Evolutionary conservation across 2,113 vertebrate genomes (phyloP).

Genomic region (Nothocercus julius): DNA sequence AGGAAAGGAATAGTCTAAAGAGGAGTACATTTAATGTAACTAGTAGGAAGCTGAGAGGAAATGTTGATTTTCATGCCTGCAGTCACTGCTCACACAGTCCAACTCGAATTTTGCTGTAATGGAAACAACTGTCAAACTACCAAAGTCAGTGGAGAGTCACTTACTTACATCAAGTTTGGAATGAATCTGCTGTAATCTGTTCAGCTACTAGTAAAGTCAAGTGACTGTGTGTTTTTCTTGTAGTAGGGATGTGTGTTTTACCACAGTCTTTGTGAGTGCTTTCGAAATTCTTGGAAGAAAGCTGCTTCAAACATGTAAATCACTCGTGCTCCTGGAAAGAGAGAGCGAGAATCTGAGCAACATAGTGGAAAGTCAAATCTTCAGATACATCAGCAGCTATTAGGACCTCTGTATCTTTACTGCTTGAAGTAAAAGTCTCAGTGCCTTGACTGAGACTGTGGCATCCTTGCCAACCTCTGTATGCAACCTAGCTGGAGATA

Average conservation of each 20-base stretch:
- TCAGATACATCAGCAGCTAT: background rate
- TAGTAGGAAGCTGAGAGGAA: background rate
- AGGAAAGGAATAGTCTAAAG: background rate
- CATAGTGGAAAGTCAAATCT: background rate
- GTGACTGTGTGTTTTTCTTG: background rate
- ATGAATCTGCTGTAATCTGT: background rate
- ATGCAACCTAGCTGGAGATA: background rate
- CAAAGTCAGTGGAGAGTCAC: background rate
- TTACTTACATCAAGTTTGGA: background rate
- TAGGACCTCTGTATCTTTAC: background rate
- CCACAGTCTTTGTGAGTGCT: background rate
- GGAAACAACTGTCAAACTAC: background rate
- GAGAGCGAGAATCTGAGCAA: background rate
- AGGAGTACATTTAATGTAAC: background rate
- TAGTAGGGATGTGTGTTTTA: background rate
- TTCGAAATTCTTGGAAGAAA: background rate
- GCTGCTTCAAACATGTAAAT: background rate
- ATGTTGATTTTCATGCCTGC: background rate
- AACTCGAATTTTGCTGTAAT: background rate
- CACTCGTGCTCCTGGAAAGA: background rate
- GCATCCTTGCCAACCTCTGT: background rate
- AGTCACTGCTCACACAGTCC: accelerated
- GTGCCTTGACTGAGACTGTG: background rate
- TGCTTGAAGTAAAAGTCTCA: background rate
- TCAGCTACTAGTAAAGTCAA: background rate